Evolutionary conservation across 2,113 vertebrate genomes (phyloP).

Genomic region (Mormyrus iriodes): DNA sequence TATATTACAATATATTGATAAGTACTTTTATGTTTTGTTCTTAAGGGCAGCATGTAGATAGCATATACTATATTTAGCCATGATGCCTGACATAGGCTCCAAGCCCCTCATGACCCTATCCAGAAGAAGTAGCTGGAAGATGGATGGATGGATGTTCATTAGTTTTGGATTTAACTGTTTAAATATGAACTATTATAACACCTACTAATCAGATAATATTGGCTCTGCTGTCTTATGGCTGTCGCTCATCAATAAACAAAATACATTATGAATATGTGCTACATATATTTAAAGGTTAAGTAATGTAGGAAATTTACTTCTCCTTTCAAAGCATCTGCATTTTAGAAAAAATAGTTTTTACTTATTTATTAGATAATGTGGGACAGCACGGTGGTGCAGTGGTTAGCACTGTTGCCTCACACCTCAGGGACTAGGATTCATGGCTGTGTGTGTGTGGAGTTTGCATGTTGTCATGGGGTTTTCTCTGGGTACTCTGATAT

Average conservation of each 20-base stretch:
- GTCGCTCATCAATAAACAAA: not conserved
- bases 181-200: not conserved
- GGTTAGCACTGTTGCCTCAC: not conserved
- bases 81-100: not conserved
- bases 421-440: too few species aligned
- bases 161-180: not conserved
- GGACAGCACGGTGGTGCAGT: not conserved
- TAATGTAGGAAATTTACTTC: not conserved
- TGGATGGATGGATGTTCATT: not conserved
- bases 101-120: not conserved
- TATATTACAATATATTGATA: not conserved
- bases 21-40: not conserved
- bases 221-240: not conserved
- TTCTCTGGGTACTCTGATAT: not conserved
- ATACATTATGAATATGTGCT: not conserved
- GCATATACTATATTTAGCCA: not conserved
- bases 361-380: not conserved
- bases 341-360: not conserved
- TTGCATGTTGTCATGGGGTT: not conserved
- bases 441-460: too few species aligned
- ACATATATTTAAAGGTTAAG: not conserved
- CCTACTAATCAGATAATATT: not conserved
- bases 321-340: not conserved
- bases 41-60: not conserved
- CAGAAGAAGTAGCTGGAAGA: not conserved